phyloP scores from a whole-genome alignment of 2,888 invertebrate genomes.

The Calephelis perditalis region DNA sequence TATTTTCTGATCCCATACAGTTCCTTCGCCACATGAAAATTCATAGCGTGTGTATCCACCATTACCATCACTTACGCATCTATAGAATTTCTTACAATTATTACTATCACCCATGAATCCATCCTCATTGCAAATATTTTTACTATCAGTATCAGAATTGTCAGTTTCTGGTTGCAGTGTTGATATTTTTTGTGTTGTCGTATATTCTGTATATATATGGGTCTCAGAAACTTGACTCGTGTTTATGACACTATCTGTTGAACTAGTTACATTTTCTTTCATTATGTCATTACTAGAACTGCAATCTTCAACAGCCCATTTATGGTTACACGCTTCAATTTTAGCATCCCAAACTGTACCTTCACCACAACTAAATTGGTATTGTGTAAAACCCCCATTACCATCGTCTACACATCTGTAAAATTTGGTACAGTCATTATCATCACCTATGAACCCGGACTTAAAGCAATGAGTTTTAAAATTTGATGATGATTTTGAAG shows the following conservation, averaged over 20 bases:
- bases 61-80: slow-evolving; percentile 82
- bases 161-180: slow-evolving; percentile 15
- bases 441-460: slow-evolving; percentile 32
- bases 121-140: slow-evolving; percentile 67
- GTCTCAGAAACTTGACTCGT: background rate
- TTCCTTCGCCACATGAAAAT: slow-evolving; percentile 85
- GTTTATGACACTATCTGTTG: background rate
- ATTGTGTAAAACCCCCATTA: slow-evolving; percentile 75
- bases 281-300: slow-evolving; percentile 16
- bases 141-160: background rate
- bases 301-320: slow-evolving; percentile 43
- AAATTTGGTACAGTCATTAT: slow-evolving; percentile 33
- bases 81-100: slow-evolving; percentile 87
- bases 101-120: slow-evolving; percentile 83
- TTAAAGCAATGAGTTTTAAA: slow-evolving; percentile 26
- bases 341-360: slow-evolving; percentile 81
- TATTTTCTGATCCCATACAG: slow-evolving; percentile 85
- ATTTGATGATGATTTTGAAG: slow-evolving; percentile 18
- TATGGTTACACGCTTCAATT: slow-evolving; percentile 78
- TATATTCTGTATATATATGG: slow-evolving; percentile 7
- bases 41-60: slow-evolving; percentile 81
- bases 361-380: slow-evolving; percentile 82
- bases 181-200: slow-evolving; percentile 12
- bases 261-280: slow-evolving; percentile 9
- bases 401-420: slow-evolving; percentile 59